These are phyloP conservation scores for Polylopha cassiicola DNA, from an alignment of 2,888 invertebrate genomes.

Conservation along the genomic window DNA sequence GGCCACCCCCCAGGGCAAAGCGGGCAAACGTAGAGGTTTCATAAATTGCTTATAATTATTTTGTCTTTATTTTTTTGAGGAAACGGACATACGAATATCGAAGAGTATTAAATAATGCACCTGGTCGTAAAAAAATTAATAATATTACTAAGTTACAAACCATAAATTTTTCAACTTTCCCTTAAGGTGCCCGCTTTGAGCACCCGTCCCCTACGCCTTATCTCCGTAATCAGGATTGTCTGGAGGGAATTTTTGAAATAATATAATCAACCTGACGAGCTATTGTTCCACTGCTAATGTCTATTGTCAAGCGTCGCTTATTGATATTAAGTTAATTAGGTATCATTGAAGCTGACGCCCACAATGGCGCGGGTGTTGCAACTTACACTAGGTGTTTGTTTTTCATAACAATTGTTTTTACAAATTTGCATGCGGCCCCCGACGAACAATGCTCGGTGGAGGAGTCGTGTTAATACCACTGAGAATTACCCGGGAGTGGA, in stretches of 20 bases:
- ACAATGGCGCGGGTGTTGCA: conserved; percentile 39
- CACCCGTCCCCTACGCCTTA: too few species aligned
- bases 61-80: too few species aligned
- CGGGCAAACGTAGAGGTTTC: too few species aligned
- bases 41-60: too few species aligned
- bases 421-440: conserved; percentile 58
- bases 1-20: too few species aligned
- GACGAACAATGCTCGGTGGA: conserved; percentile 54
- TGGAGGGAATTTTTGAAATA: conserved; percentile 10
- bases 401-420: conserved; percentile 69
- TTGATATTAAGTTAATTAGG: conserved; percentile 61
- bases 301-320: conserved; percentile 42
- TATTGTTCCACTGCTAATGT: conserved; percentile 22
- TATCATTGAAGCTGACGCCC: conserved; percentile 31
- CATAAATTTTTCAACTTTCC: too few species aligned
- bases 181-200: too few species aligned
- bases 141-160: too few species aligned
- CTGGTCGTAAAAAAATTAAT: too few species aligned
- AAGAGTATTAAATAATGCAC: too few species aligned
- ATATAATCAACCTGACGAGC: conserved; percentile 11
- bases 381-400: conserved; percentile 48
- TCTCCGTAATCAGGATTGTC: conserved; percentile 15
- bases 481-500: conserved; percentile 73
- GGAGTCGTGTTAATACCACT: conserved; percentile 63
- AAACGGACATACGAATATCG: too few species aligned